Evolutionary conservation across 1,140 invertebrate species (phyloP).

Genomic region (Sarcophaga bullata): DNA sequence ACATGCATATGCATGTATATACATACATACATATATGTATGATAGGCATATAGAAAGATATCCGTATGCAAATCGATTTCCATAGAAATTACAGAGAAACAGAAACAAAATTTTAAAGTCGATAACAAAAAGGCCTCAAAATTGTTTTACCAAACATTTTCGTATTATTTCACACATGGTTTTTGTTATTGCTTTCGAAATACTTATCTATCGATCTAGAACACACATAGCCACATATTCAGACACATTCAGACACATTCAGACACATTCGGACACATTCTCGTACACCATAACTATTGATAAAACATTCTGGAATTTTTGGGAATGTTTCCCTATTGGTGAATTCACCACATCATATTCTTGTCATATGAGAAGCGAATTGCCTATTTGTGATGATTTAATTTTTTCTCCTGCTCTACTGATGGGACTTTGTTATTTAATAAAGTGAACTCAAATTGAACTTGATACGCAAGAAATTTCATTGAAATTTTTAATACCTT

Average conservation of each 20-base stretch:
- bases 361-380: too few relatives aligned
- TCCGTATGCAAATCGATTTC: constrained; percentile 25
- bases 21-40: neutral
- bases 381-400: too few relatives aligned
- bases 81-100: constrained; percentile 10
- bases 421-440: too few relatives aligned
- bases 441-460: too few relatives aligned
- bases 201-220: neutral
- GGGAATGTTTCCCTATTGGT: too few relatives aligned
- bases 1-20: neutral
- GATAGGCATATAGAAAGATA: neutral
- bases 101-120: constrained; percentile 29
- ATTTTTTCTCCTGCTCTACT: too few relatives aligned
- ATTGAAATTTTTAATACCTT: too few relatives aligned
- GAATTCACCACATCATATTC: too few relatives aligned
- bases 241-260: neutral
- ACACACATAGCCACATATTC: neutral
- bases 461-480: too few relatives aligned
- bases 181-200: constrained; percentile 17
- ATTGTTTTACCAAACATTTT: constrained; percentile 24
- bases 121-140: constrained; percentile 18
- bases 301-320: too few relatives aligned
- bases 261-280: neutral
- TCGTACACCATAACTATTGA: neutral
- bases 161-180: constrained; percentile 29